Percentiles rank a stretch among this genome's conserved stretches.
phyloP scores from a whole-genome alignment of 2,113 vertebrate genomes.

The Nymphicus hollandicus region DNA sequence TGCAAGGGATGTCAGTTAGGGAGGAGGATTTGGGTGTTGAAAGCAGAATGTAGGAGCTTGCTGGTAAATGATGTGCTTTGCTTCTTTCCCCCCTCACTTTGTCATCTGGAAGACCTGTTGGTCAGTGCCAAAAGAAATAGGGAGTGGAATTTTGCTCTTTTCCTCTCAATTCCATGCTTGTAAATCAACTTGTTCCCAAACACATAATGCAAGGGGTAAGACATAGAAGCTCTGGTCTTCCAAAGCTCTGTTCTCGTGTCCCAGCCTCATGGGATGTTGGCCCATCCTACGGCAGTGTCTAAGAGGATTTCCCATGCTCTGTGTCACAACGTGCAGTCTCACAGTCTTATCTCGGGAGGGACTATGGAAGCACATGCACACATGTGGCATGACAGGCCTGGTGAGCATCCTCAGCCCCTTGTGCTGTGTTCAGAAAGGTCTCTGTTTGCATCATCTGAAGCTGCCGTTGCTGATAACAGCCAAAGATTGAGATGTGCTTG shows the following conservation, averaged over 20 bases:
- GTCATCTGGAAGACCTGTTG: not conserved
- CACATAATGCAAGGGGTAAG: not conserved
- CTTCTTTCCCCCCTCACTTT: not conserved
- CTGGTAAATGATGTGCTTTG: not conserved
- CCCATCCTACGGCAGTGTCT: not conserved
- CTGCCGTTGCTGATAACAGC: not conserved
- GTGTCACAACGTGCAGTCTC: rapidly evolving
- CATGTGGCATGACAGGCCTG: rapidly evolving
- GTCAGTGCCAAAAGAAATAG: not conserved
- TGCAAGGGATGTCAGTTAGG: not conserved
- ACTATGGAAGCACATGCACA: not conserved
- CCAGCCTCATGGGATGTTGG: rapidly evolving
- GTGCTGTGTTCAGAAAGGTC: not conserved
- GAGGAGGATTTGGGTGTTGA: not conserved
- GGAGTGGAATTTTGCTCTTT: not conserved
- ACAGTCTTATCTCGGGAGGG: not conserved
- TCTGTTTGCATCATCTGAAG: not conserved
- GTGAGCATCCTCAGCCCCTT: not conserved
- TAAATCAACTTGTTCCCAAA: not conserved
- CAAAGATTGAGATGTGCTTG: not conserved
- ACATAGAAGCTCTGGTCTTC: not conserved
- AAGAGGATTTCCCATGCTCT: not conserved
- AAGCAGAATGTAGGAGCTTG: not conserved
- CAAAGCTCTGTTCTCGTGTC: not conserved
- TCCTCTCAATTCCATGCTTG: not conserved